Evolutionary conservation across 2,888 invertebrate genomes (phyloP), one percentile per base, ranked within the genome.

Genomic region (Gymnoscelis rufifasciata): DNA sequence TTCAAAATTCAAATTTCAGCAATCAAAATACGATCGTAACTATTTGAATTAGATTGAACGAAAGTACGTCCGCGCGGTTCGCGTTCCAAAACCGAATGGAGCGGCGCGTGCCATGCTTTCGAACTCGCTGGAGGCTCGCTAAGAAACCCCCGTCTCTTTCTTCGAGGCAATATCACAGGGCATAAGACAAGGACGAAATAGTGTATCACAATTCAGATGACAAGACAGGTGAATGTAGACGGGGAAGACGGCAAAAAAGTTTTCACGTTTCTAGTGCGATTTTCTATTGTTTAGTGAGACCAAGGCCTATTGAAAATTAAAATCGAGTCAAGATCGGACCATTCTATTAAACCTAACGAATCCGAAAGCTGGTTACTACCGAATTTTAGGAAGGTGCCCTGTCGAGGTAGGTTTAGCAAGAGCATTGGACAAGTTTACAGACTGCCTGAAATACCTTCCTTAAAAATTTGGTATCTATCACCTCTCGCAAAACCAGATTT

Each of bases 151-250:
- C 57, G 70, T 86, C 87, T 75, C 86, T 84, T 75, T 87, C 82
- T 76, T 74, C 27, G 36, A 42, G 49, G 53, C 54, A 51, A 59
- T 60, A 61, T 59, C 58, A 59, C 57, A 42, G 52, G 47, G 57
- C 33, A 60, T 39, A 54, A 74, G 82, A 88, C 72, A 86, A 74
- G 70, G 86, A 87, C 69, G n/a, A 70, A 72, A 62, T 55, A 72
- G 63, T 51, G 45, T 51, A 52, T 50, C 43, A 54, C 61, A 57
- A 60, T 72, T 75, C 69, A 60, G 61, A 68, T 66, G 66, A 73
- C 67, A 78, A 75, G 74, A 76, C 81, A 83, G 87, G 86, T 84
- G 84, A 84, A 83, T 78, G 83, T 82, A 76, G 68, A 65, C 67
- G 64, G 68, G 68, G 73, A 77, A 73, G 67, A 79, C 73, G 73